Base-by-base conservation (phyloP, 2,888 invertebrate species). In the Chaitophorus viminalis region DNA sequence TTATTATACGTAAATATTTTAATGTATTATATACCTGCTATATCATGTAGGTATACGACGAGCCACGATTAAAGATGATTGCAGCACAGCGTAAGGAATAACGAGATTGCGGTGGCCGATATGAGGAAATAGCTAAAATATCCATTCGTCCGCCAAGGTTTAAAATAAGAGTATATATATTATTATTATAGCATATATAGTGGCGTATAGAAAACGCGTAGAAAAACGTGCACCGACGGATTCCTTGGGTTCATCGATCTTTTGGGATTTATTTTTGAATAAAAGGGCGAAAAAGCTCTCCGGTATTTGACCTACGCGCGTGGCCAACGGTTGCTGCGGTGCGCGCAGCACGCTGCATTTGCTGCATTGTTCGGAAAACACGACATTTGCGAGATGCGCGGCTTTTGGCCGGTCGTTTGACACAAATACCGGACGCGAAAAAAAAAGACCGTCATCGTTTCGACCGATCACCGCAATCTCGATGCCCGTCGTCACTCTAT, bases 341-440 rank as follows among this genome's bases (percentile, higher is more conserved):
- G 29, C 0, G 29, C 68, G 29, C 29, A 4, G n/a, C 70, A 17
- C 70, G 65, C 2, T 25, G 86, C 87, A 87, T 87, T 87, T 87
- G 74, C 87, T 81, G 87, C 87, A 87, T 87, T 87, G 81, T 87
- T 87, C 65, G 74, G 72, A 87, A 87, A 87, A 87, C 81, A 29
- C 87, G 87, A 87, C 87, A 87, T 87, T 87, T 87, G 87, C 81
- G 60, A 31, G 39, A 5, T 9, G 36, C 5, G 29, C 78, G 72
- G 81, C 87, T 81, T 79, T 87, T 87, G 87, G 87, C 87, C 76
- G 83, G 8, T 70, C 25, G 52, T 77, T 88, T 88, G 82, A 82
- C 88, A 83, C 82, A 88, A 88, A 88, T 82, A 82, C 88, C 88
- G 70, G 36, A 21, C 60, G 68, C 60, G 25, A 39, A 46, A 83